Evolutionary conservation across 2,888 invertebrate species (phyloP), one percentile per base, ranked within the genome.

Genomic region (Drosophila nr. medialis): DNA sequence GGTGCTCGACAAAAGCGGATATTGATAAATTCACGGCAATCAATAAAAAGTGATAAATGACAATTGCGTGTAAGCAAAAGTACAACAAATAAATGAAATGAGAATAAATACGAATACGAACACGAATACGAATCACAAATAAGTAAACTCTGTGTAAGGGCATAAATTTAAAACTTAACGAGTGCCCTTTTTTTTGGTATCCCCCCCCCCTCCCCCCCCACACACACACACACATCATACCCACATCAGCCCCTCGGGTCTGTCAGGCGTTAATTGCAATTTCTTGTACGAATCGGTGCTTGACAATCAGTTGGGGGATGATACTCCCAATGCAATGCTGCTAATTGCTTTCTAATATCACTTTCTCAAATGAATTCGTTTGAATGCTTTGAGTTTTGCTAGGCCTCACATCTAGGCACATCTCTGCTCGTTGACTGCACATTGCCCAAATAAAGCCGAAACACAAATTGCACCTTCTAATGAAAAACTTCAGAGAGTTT

Each of bases 1-100:
- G 75, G 60, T 75, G 61, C 81, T 86, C 56, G 81, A 64, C 55
- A 76, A 86, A 86, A 89, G 77, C 88, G 90, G 85, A 86, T 86
- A 86, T 88, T 86, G 86, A 86, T 88, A 89, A 86, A 86, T 86
- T 85, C 90, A 71, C 78, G 81, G 81, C 86, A 86, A 89, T 89
- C 86, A 86, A 86, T 89, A 89, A 86, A 89, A 79, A 80, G 86
- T 86, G 86, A 89, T 89, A 86, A 86, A 89, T 86, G 88, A 88
- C 89, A 89, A 81, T 86, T 80, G 80, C 80, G 82, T 85, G 85
- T 89, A 84, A 79, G 80, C 64, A 83, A 64, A 68, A 68, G 60
- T 48, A 65, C 55, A 66, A 56, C 29, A 58, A 62, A 48, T 30
- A 51, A 32, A 49, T 62, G 55, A 51, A 45, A 62, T 34, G 40